Base-by-base conservation (phyloP, 1,140 invertebrate species). In the Carposina sasakii region DNA sequence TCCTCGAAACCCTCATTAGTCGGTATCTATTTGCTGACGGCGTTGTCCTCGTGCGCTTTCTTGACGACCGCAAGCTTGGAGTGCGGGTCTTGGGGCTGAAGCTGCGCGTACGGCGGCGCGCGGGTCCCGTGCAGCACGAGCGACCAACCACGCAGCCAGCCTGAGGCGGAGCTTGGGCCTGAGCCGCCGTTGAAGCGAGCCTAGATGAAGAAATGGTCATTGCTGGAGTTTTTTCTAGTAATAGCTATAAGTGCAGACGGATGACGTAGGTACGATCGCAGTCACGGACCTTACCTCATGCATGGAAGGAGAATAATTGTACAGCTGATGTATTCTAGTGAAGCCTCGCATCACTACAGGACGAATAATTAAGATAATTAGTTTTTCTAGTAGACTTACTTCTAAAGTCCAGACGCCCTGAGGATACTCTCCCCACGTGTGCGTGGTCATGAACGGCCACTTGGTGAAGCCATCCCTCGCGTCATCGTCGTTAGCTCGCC, bases 361-460 rank as follows among this genome's bases (percentile, higher is more conserved):
- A n/a, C n/a, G n/a, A n/a, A n/a, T n/a, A n/a, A n/a, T n/a, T n/a
- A n/a, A n/a, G n/a, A n/a, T n/a, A n/a, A n/a, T n/a, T n/a, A n/a
- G n/a, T n/a, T n/a, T n/a, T n/a, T n/a, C n/a, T n/a, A n/a, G n/a
- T n/a, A 48, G 4, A 23, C 30, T 55, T 46, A 98, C 94, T 89
- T 98, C 95, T 36, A 99, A 86, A 44, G 90, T 88, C 98, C 98
- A 99, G 22, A 88, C 92, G 12, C 98, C 98, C 63, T 94, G 91
- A 0, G 98, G 97, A 78, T 98, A 97, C 85, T 99, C 98, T 26
- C 97, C 98, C 98, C 98, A 99, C 0, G 96, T 98, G 69, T 99
- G 98, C 1, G 98, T 99, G 1, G 98, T 99, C 98, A 99, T 99
- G 84, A 99, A 99, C 0, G 98, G 98, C 98, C 98, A 99, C 85